phyloP scores from a whole-genome alignment of 2,797 vertebrate genomes.

The Helostoma temminkii region DNA sequence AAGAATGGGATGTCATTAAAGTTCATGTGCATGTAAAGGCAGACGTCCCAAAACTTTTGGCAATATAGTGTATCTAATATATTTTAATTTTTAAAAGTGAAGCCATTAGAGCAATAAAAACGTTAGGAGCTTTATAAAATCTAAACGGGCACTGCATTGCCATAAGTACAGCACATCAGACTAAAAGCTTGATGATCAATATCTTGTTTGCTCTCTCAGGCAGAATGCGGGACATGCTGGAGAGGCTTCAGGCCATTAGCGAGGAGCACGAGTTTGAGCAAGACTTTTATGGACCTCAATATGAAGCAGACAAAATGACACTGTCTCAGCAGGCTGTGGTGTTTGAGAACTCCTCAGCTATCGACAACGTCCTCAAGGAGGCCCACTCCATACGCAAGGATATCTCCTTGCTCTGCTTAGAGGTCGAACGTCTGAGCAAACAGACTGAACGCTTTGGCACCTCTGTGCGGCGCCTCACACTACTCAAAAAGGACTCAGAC shows the following conservation, averaged over 20 bases:
- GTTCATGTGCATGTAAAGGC: no score
- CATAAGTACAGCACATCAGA: background rate
- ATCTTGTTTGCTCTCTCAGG: conserved; percentile 66
- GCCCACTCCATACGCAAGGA: conserved; percentile 85
- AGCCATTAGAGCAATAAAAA: no score
- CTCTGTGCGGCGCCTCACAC: conserved; percentile 87
- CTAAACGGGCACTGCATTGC: background rate
- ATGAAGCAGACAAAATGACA: conserved; percentile 59
- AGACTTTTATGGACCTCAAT: conserved; percentile 23
- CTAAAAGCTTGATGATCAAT: conserved; percentile 8
- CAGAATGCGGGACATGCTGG: conserved; percentile 91
- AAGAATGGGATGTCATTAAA: no score
- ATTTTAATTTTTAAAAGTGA: background rate
- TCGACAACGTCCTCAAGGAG: conserved; percentile 85
- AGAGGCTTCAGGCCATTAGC: conserved; percentile 82
- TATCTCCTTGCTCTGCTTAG: conserved; percentile 81
- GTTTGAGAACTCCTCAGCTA: conserved; percentile 82
- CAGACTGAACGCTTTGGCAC: conserved; percentile 90
- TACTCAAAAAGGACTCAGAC: conserved; percentile 90
- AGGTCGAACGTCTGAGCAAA: conserved; percentile 83
- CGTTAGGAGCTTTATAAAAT: no score
- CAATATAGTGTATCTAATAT: background rate
- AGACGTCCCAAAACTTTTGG: no score
- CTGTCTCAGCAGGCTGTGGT: conserved; percentile 78
- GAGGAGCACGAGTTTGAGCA: conserved; percentile 48